Conservation (phyloP, 2,888 invertebrate species). For the Apamea anceps region DNA sequence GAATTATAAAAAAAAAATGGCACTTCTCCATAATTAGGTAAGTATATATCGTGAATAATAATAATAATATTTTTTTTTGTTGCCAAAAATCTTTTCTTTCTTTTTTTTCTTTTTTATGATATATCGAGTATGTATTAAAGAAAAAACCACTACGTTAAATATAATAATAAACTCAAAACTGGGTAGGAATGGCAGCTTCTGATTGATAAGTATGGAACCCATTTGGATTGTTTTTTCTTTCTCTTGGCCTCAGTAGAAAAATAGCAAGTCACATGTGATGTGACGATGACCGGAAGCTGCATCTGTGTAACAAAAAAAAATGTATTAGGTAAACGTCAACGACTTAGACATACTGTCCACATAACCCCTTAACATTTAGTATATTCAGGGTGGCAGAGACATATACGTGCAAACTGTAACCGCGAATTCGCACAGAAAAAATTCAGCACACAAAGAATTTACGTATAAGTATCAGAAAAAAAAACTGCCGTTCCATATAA, state of each 20-base stretch:
- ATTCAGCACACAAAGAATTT: too few species aligned
- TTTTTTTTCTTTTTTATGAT: too few species aligned
- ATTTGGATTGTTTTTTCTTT: background rate
- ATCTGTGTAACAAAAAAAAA: background rate
- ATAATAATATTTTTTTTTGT: too few species aligned
- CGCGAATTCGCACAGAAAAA: too few species aligned
- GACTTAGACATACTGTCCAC: background rate
- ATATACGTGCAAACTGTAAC: too few species aligned
- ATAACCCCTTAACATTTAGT: background rate
- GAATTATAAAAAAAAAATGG: background rate
- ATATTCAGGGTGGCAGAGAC: too few species aligned
- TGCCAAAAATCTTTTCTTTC: too few species aligned
- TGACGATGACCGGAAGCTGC: slow-evolving; percentile 1
- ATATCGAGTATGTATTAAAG: background rate
- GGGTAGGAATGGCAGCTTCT: background rate
- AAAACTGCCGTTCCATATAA: too few species aligned
- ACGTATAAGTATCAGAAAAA: too few species aligned
- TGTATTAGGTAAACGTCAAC: background rate
- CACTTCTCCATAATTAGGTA: too few species aligned
- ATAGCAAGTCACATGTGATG: background rate
- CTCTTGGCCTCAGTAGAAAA: background rate
- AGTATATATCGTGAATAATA: too few species aligned
- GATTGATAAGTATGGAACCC: background rate
- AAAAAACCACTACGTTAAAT: background rate
- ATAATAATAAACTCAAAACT: background rate